phyloP scores from a whole-genome alignment of 2,113 vertebrate genomes.

The Ammodytes marinus region DNA sequence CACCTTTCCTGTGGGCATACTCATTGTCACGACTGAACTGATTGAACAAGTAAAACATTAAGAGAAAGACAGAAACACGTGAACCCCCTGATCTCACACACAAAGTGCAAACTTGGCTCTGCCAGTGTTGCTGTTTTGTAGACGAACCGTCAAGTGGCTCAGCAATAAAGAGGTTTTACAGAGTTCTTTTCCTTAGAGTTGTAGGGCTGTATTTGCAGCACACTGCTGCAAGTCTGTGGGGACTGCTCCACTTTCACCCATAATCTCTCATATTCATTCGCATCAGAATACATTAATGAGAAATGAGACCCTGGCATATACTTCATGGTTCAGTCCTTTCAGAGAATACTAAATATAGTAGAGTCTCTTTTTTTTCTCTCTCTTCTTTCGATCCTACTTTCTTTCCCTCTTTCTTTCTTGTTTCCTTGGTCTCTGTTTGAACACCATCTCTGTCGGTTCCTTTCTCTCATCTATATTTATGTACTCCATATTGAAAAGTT shows the following conservation, averaged over 20 bases:
- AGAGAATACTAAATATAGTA: constrained; percentile 68
- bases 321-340: constrained; percentile 54
- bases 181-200: constrained; percentile 4
- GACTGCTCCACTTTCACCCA: constrained; percentile 62
- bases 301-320: constrained; percentile 66
- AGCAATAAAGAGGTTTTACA: constrained; percentile 3
- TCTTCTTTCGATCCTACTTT: constrained; percentile 28
- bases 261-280: constrained; percentile 68
- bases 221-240: constrained; percentile 39
- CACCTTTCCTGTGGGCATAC: constrained; percentile 38
- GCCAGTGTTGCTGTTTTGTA: not conserved
- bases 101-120: constrained; percentile 2
- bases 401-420: constrained; percentile 18
- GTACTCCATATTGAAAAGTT: constrained; percentile 85
- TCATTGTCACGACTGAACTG: not conserved
- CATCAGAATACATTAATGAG: constrained; percentile 74
- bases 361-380: constrained; percentile 12
- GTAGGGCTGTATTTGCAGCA: constrained; percentile 40
- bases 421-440: constrained; percentile 50
- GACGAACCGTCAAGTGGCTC: constrained; percentile 22
- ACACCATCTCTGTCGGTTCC: constrained; percentile 59
- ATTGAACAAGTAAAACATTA: constrained; percentile 7
- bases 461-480: constrained; percentile 86
- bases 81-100: not conserved
- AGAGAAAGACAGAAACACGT: constrained; percentile 7